A percentile compares a stretch with the other conserved stretches of the same genome.
phyloP scores from a whole-genome alignment of 1,140 invertebrate genomes.

The Zaprionus vittiger region DNA sequence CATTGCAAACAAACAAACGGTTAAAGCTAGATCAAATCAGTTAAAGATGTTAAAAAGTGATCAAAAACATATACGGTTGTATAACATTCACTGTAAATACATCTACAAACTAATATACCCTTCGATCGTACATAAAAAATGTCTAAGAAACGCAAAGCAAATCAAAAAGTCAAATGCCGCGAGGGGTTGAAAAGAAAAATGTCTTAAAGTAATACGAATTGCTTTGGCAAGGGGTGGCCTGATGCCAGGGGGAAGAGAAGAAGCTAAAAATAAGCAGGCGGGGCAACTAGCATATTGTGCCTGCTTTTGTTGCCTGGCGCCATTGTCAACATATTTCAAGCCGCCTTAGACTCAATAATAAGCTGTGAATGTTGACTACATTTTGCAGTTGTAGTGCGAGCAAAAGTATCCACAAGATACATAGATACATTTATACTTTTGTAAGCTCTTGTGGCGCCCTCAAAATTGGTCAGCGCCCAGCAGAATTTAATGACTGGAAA shows the following conservation, averaged over 20 bases:
- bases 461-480: slow-evolving; percentile 72
- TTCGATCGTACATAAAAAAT: background rate
- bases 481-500: slow-evolving; percentile 79
- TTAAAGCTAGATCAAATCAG: too few relatives aligned
- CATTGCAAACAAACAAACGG: too few relatives aligned
- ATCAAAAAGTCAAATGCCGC: slow-evolving; percentile 76
- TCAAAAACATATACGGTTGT: too few relatives aligned
- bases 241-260: background rate
- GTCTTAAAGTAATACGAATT: background rate
- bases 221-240: slow-evolving; percentile 8
- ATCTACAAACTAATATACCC: background rate
- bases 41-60: too few relatives aligned
- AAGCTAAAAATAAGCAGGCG: background rate
- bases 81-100: too few relatives aligned
- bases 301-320: slow-evolving; percentile 72
- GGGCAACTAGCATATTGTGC: slow-evolving; percentile 16
- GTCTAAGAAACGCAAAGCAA: slow-evolving; percentile 40
- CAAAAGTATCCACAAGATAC: slow-evolving; percentile 11
- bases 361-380: slow-evolving; percentile 57
- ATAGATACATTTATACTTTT: slow-evolving; percentile 38
- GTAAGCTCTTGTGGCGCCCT: slow-evolving; percentile 62
- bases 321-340: slow-evolving; percentile 82
- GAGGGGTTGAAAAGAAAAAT: slow-evolving; percentile 65
- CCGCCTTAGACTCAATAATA: slow-evolving; percentile 69
- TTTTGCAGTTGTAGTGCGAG: slow-evolving; percentile 44